Evolutionary conservation across 2,888 invertebrate species (phyloP).

Genomic region (Epinotia nisella): DNA sequence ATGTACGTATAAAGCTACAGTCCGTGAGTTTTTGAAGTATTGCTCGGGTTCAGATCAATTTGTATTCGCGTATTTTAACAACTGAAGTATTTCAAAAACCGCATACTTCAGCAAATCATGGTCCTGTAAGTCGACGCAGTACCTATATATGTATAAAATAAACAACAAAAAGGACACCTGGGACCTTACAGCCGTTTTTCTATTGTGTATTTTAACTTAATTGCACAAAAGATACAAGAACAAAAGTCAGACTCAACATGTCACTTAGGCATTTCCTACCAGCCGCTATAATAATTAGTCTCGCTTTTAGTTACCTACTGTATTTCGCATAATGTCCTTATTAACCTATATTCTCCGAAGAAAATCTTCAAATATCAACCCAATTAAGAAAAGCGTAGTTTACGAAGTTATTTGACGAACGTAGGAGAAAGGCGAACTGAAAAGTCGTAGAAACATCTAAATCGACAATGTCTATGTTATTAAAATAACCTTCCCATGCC

Average conservation of each 20-base stretch:
- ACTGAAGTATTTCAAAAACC: background rate
- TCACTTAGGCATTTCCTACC: too few relatives aligned
- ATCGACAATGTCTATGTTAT: conserved; percentile 50
- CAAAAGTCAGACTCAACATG: too few relatives aligned
- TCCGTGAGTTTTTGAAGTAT: background rate
- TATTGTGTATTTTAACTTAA: too few relatives aligned
- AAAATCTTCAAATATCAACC: background rate
- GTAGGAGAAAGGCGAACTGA: conserved; percentile 20
- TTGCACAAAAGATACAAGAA: too few relatives aligned
- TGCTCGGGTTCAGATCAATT: background rate
- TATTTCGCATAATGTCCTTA: background rate
- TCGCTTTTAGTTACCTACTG: too few relatives aligned
- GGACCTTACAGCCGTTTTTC: background rate
- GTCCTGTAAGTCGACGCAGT: background rate
- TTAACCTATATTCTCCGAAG: too few relatives aligned
- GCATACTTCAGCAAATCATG: background rate
- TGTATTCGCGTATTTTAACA: background rate
- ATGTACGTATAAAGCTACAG: background rate
- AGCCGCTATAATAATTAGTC: too few relatives aligned
- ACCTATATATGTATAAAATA: too few relatives aligned
- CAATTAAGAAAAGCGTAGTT: background rate
- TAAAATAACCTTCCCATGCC: conserved; percentile 11
- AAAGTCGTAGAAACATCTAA: background rate
- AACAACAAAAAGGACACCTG: background rate
- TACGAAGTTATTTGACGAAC: conserved; percentile 1